Percentiles rank a stretch among this genome's conserved stretches.
These are phyloP conservation scores for Andrena trimmerana DNA, from an alignment of 2,888 invertebrate genomes.

Conservation along the genomic window DNA sequence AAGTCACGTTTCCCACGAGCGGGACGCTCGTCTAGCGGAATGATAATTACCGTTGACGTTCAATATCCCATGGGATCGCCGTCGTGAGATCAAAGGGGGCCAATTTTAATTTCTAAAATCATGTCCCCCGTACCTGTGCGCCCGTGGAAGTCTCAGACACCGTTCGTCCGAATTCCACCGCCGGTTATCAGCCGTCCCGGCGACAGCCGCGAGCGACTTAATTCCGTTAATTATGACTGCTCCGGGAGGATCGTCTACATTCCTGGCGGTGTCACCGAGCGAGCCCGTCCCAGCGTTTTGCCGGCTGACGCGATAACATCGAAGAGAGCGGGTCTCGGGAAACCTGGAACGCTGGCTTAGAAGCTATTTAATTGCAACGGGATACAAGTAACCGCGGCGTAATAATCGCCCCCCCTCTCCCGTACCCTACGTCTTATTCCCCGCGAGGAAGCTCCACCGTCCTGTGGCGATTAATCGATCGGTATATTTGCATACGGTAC, in stretches of 20 bases:
- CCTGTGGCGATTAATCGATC: conserved; percentile 44
- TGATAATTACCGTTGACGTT: conserved; percentile 44
- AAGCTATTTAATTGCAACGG: conserved; percentile 37
- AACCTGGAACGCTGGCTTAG: conserved; percentile 23
- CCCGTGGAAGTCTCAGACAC: conserved; percentile 22
- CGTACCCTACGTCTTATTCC: conserved; percentile 21
- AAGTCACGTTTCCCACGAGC: conserved; percentile 51
- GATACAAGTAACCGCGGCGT: conserved; percentile 17
- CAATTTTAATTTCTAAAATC: not conserved
- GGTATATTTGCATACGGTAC: conserved; percentile 45
- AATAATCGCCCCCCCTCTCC: conserved; percentile 13
- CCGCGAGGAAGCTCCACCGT: conserved; percentile 18
- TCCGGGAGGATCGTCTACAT: conserved; percentile 52
- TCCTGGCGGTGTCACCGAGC: conserved; percentile 57
- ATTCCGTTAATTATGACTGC: conserved; percentile 53
- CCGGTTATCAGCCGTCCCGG: conserved; percentile 27
- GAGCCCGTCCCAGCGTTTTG: conserved; percentile 30
- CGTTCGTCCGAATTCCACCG: conserved; percentile 36
- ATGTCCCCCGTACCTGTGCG: not conserved
- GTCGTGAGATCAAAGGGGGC: not conserved
- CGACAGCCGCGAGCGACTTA: conserved; percentile 34
- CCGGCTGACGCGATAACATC: conserved; percentile 41
- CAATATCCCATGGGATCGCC: conserved; percentile 19
- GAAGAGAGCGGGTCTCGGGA: conserved; percentile 16
- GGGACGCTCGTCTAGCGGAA: conserved; percentile 21